Base-by-base conservation (phyloP, 2,888 invertebrate genomes). In the Rhingia campestris region DNA sequence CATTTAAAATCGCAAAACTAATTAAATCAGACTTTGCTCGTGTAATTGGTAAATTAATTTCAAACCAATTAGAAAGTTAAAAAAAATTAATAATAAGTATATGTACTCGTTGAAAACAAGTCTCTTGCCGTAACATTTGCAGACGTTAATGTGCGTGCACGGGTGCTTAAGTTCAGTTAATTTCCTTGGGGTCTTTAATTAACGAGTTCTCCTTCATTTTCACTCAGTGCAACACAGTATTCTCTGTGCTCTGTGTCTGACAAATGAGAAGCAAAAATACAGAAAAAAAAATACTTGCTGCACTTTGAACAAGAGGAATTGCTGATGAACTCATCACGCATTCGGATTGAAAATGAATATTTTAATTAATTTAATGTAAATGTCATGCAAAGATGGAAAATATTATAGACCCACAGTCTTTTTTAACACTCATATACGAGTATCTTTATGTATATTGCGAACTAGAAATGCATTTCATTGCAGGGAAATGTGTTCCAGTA, bases 151-250 rank as follows among this genome's bases (percentile, higher is more conserved):
- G 64, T 84, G 80, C 84, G 80, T 84, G 80, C 66, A 70, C 84
- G 59, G 70, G 74, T 80, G 80, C 74, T 66, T 80, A 70, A 84
- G 84, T 84, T 84, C 84, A 84, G 80, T 75, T 67, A 74, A 67
- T 80, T 84, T 84, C 69, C 84, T 84, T 80, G 74, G 64, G 84
- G 84, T 80, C 74, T 80, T 80, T 84, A 84, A 84, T 80, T 84
- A 84, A 84, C 84, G 84, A 84, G 84, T 84, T 84, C 84, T 84
- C 84, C 84, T 84, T 84, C 84, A 75, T 74, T 84, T 84, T 80
- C 64, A 80, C 74, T 84, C 70, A 61, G 69, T 80, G 69, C 69
- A 80, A 70, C 72, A 74, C 70, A 80, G 70, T 80, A 64, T 64
- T 80, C 64, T 75, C 59, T 70, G 59, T 69, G 53, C 39, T 41